Conservation (phyloP, 2,888 invertebrate species). For the Drosophila trichaetosa region DNA sequence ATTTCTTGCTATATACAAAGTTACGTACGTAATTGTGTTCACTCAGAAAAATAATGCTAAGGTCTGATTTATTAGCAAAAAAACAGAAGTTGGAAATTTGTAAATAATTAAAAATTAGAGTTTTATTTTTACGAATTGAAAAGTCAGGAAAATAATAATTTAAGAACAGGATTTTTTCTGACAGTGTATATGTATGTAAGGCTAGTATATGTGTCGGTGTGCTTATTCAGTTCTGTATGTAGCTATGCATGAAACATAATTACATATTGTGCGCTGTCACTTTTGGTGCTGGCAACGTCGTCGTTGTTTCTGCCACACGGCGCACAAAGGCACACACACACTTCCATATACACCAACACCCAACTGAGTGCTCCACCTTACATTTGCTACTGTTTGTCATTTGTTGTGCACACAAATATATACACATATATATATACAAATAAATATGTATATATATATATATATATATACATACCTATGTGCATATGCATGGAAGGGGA, state of each 20-base stretch:
- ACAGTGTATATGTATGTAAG: slow-evolving; percentile 2
- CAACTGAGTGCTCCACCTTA: slow-evolving; percentile 26
- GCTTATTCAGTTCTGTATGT: slow-evolving; percentile 37
- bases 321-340: slow-evolving; percentile 54
- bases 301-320: slow-evolving; percentile 42
- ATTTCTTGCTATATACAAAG: slow-evolving; percentile 56
- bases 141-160: neutral
- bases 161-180: neutral
- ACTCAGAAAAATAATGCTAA: neutral
- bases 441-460: neutral
- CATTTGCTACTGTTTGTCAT: slow-evolving; percentile 56
- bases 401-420: slow-evolving; percentile 52
- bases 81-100: neutral
- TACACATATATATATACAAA: neutral
- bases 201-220: slow-evolving; percentile 22
- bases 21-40: slow-evolving; percentile 2
- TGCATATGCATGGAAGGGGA: slow-evolving; percentile 34
- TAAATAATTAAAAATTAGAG: neutral
- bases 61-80: neutral
- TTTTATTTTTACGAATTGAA: neutral
- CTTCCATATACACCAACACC: slow-evolving; percentile 26
- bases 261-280: slow-evolving; percentile 82
- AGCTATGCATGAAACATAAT: slow-evolving; percentile 71
- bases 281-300: slow-evolving; percentile 69
- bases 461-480: neutral